Base-by-base conservation (phyloP, 2,113 vertebrate genomes). In the Myrmophylax atrothorax region DNA sequence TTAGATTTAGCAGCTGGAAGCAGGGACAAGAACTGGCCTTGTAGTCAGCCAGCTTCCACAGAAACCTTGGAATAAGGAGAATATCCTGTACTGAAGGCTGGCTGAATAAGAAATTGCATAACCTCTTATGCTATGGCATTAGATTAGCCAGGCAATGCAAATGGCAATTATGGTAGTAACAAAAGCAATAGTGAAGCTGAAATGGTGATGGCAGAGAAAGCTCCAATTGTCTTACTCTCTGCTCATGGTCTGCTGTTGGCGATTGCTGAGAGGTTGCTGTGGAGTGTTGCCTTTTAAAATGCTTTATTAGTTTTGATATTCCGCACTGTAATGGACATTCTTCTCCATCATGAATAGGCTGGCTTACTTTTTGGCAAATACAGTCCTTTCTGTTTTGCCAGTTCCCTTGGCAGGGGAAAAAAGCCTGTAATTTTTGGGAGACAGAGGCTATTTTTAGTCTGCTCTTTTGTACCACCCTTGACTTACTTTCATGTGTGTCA, bases 1-100 rank as follows among this genome's bases (percentile, higher is more conserved):
- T 93, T 86, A 90, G 68, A 74, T 91, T 75, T 90, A 94, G 69
- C 84, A 84, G 80, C 84, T 89, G 91, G 87, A 84, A 91, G 55
- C 92, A 89, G 56, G 56, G 28, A 89, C 24, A 63, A 67, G 68
- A 84, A 55, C 28, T 46, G 28, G 18, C 55, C 64, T 70, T 68
- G 49, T 59, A 90, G 76, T 66, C 75, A 88, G 40, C 17, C 49
- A 73, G 79, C 76, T 96, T 94, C 83, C 55, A 44, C 26, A 77
- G 90, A 94, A 90, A 81, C 59, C 67, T 69, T 67, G 18, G 59
- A 84, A 10, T 42, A 53, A 86, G 59, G 58, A 83, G 37, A 86
- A 73, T 77, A 77, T 63, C 53, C 75, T 79, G 35, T 33, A 25
- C 14, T 60, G 69, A 81, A 52, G 53, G 19, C 35, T 86, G 47